Evolutionary conservation across 64 coral and sea anemone species (phyloP).

Genomic region (Porites australiensis): DNA sequence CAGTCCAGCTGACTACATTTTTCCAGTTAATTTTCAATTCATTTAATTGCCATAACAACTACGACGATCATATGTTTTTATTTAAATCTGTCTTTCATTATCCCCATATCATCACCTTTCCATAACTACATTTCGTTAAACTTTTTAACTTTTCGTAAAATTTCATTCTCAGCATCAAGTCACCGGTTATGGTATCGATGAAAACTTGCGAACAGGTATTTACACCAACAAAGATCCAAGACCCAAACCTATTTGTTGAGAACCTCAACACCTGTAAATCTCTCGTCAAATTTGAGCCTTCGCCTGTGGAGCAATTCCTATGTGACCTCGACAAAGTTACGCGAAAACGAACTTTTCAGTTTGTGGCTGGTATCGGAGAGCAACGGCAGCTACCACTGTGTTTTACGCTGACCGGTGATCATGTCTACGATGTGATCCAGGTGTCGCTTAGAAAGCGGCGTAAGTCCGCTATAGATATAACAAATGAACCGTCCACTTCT

Average conservation of each 20-base stretch:
- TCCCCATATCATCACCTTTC: no score
- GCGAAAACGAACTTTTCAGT: constrained; percentile 4
- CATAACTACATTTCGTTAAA: no score
- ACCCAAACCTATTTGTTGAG: background rate
- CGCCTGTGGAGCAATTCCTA: background rate
- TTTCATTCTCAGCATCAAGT: background rate
- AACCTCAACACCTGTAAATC: constrained; percentile 13
- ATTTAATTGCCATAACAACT: no score
- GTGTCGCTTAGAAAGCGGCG: background rate
- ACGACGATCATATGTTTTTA: no score
- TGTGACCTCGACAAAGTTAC: background rate
- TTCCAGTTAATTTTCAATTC: no score
- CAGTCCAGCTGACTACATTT: no score
- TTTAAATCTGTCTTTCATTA: no score
- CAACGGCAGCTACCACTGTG: background rate
- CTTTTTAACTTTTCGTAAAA: background rate
- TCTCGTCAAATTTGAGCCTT: background rate
- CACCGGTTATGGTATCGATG: background rate
- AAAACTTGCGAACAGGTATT: background rate
- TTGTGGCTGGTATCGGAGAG: background rate
- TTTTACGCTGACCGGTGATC: background rate
- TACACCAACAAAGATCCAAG: background rate
- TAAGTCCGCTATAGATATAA: background rate
- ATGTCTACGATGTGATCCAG: background rate
- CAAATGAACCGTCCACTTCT: background rate